Conservation (phyloP, 2,888 invertebrate genomes). For the Alcis repandata region DNA sequence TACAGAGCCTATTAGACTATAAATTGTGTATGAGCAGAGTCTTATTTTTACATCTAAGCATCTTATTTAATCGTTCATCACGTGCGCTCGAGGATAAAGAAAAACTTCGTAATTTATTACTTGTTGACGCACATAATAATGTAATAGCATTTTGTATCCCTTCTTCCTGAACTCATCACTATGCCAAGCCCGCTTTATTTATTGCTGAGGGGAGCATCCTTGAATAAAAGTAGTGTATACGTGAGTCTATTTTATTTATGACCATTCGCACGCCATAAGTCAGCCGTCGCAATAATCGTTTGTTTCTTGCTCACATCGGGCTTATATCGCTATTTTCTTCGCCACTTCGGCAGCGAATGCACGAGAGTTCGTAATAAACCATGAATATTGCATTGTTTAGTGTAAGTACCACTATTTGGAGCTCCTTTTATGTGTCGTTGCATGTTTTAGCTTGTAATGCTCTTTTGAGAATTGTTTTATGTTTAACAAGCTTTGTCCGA, state of each 20-base stretch:
- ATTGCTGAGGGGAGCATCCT: slow-evolving; percentile 43
- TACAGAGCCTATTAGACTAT: too few relatives aligned
- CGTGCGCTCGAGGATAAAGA: slow-evolving; percentile 6
- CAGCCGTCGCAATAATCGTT: slow-evolving; percentile 68
- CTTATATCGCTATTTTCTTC: slow-evolving; percentile 54
- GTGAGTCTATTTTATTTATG: slow-evolving; percentile 48
- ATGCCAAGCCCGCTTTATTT: slow-evolving; percentile 49
- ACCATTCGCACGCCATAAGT: slow-evolving; percentile 59
- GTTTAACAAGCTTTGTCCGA: too few relatives aligned
- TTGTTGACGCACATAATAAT: slow-evolving; percentile 34
- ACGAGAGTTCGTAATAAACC: slow-evolving; percentile 50
- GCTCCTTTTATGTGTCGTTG: slow-evolving; percentile 1
- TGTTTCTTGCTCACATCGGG: slow-evolving; percentile 63
- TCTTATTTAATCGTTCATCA: slow-evolving; percentile 8
- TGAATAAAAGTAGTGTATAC: slow-evolving; percentile 37
- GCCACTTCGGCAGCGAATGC: slow-evolving; percentile 43
- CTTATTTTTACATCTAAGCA: too few relatives aligned
- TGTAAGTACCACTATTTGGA: slow-evolving; percentile 17
- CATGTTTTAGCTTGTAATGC: not conserved
- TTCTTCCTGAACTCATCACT: slow-evolving; percentile 44
- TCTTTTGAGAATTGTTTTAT: not conserved
- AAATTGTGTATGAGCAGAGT: too few relatives aligned
- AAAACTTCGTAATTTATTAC: slow-evolving; percentile 34
- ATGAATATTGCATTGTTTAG: slow-evolving; percentile 33
- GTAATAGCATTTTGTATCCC: slow-evolving; percentile 39